Conservation (phyloP, 1,140 invertebrate genomes). For the Drosophila nasuta region DNA sequence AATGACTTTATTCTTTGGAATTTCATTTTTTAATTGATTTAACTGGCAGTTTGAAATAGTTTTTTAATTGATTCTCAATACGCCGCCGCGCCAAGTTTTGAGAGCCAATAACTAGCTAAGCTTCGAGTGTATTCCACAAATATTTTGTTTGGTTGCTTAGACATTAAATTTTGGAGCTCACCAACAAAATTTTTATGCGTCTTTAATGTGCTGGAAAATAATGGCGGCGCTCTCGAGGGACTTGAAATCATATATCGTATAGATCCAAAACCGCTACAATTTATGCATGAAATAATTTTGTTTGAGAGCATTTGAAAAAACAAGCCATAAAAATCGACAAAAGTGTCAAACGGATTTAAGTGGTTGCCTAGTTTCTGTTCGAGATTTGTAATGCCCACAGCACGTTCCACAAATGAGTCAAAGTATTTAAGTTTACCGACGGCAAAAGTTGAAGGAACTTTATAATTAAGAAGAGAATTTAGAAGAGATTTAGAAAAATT, state of each 20-base stretch:
- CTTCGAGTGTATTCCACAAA: slow-evolving; percentile 41
- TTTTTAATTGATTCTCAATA: slow-evolving; percentile 80
- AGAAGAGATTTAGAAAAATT: background rate
- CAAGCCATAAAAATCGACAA: slow-evolving; percentile 70
- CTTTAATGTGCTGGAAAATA: slow-evolving; percentile 68
- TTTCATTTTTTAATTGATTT: slow-evolving; percentile 76
- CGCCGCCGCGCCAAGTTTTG: slow-evolving; percentile 16
- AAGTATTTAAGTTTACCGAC: slow-evolving; percentile 14
- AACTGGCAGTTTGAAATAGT: slow-evolving; percentile 53
- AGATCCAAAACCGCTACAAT: slow-evolving; percentile 46
- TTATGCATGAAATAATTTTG: slow-evolving; percentile 67
- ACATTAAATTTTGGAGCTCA: slow-evolving; percentile 63
- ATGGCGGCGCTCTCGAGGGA: slow-evolving; percentile 23
- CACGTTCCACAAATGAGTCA: slow-evolving; percentile 23
- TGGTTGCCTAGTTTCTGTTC: slow-evolving; percentile 15
- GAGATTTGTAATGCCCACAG: slow-evolving; percentile 22
- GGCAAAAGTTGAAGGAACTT: slow-evolving; percentile 3
- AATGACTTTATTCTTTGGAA: slow-evolving; percentile 77
- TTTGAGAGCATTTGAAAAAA: slow-evolving; percentile 54
- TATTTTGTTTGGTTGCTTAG: slow-evolving; percentile 37
- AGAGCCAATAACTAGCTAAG: background rate
- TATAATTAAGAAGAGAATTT: background rate
- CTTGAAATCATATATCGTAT: slow-evolving; percentile 24
- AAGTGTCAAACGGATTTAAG: slow-evolving; percentile 74
- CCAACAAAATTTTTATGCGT: slow-evolving; percentile 63